These are phyloP conservation scores for Pachydiplax longipennis DNA, from an alignment of 2,888 invertebrate species.

Conservation along the genomic window DNA sequence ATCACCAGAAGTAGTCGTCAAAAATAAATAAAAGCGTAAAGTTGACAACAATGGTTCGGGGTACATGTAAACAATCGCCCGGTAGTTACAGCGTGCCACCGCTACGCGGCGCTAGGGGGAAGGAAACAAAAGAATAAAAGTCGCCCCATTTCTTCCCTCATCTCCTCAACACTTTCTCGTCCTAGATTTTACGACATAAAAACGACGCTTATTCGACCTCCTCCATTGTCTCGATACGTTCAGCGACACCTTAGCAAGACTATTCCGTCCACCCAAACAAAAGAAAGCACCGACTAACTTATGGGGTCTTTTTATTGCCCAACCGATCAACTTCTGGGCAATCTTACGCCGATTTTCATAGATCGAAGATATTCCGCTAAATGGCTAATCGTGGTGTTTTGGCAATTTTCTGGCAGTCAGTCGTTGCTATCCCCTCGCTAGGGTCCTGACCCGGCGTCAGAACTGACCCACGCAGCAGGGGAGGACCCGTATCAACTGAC, in stretches of 20 bases:
- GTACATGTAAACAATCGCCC: not conserved
- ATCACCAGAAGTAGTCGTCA: not conserved
- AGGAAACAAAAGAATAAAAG: not conserved
- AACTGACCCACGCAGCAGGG: too few species aligned
- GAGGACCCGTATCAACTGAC: too few species aligned
- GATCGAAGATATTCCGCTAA: too few species aligned
- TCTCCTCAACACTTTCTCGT: not conserved
- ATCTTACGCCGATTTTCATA: too few species aligned
- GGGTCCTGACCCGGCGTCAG: too few species aligned
- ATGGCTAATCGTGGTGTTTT: too few species aligned
- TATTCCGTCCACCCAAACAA: too few species aligned
- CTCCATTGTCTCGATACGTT: not conserved
- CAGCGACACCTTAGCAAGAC: not conserved
- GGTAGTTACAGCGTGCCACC: not conserved
- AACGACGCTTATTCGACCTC: not conserved
- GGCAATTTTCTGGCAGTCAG: too few species aligned
- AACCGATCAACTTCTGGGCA: too few species aligned
- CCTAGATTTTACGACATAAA: not conserved
- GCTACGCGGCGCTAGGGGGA: not conserved
- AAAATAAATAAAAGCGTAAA: not conserved
- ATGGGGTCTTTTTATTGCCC: too few species aligned
- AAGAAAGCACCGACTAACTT: too few species aligned
- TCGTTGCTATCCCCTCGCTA: too few species aligned
- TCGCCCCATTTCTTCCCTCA: not conserved
- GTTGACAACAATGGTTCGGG: not conserved